Percentiles rank a stretch among this genome's conserved stretches.
Evolutionary conservation across 2,797 vertebrate species (phyloP).

Genomic region (Acanthurus lineatus): DNA sequence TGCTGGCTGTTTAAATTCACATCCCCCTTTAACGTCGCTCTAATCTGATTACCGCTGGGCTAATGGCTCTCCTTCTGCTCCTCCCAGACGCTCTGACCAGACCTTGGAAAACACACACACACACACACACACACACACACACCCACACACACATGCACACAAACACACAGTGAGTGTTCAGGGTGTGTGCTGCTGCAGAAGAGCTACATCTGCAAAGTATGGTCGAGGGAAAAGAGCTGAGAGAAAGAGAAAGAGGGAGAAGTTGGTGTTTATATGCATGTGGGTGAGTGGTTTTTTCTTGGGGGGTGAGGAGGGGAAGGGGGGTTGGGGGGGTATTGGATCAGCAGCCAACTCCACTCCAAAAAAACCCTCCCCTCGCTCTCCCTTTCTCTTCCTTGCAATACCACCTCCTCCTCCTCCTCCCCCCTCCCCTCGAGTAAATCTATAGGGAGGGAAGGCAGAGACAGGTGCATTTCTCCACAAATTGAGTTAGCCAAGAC

Average conservation of each 20-base stretch:
- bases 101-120: slow-evolving; percentile 92
- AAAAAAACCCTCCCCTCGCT: slow-evolving; percentile 47
- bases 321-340: slow-evolving; percentile 10
- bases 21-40: slow-evolving; percentile 90
- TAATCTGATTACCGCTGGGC: slow-evolving; percentile 89
- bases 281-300: slow-evolving; percentile 63
- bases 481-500: slow-evolving; percentile 99
- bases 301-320: background rate
- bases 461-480: slow-evolving; percentile 99
- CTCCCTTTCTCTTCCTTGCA: slow-evolving; percentile 66
- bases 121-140: slow-evolving; percentile 40
- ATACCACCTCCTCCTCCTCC: slow-evolving; percentile 36
- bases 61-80: slow-evolving; percentile 93
- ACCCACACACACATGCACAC: slow-evolving; percentile 22
- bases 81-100: slow-evolving; percentile 95
- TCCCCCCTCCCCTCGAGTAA: slow-evolving; percentile 86
- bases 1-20: slow-evolving; percentile 85
- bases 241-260: slow-evolving; percentile 67
- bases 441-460: slow-evolving; percentile 99
- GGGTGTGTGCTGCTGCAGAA: slow-evolving; percentile 77
- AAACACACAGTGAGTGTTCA: slow-evolving; percentile 23
- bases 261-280: slow-evolving; percentile 75
- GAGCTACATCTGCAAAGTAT: slow-evolving; percentile 82
- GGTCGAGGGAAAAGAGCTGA: slow-evolving; percentile 68
- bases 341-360: slow-evolving; percentile 63